These are phyloP conservation scores for Drosophila burlai DNA, from an alignment of 1,140 invertebrate species.

Conservation along the genomic window DNA sequence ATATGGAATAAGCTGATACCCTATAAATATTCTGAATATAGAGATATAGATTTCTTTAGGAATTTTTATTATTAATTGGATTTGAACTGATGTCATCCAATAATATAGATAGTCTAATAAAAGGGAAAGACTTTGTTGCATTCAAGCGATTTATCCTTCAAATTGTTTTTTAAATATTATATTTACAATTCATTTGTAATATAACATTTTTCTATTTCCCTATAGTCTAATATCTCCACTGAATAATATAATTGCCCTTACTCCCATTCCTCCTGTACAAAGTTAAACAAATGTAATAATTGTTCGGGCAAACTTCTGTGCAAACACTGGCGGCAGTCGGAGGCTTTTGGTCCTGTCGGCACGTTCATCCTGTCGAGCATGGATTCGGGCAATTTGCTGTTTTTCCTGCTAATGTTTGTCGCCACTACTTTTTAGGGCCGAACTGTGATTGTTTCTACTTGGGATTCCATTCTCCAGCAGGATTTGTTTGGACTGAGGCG, in stretches of 20 bases:
- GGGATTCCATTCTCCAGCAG: constrained; percentile 11
- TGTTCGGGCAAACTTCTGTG: constrained; percentile 77
- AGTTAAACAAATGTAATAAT: constrained; percentile 83
- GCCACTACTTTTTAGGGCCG: constrained; percentile 62
- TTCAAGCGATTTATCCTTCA: background rate
- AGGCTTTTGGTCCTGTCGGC: constrained; percentile 47
- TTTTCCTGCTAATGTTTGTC: constrained; percentile 60
- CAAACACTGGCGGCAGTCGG: constrained; percentile 63
- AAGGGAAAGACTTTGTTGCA: background rate
- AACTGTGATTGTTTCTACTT: constrained; percentile 72
- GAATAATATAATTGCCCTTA: constrained; percentile 51
- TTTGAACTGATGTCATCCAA: too few species aligned
- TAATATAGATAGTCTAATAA: background rate
- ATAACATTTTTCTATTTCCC: background rate
- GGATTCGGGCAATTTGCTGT: constrained; percentile 79
- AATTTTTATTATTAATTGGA: background rate
- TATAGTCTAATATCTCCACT: background rate
- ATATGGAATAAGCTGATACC: background rate
- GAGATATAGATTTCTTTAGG: background rate
- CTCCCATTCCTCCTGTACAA: constrained; percentile 32
- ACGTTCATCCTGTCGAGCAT: constrained; percentile 45
- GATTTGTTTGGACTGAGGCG: constrained; percentile 53
- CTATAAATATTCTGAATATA: background rate
- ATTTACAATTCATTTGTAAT: background rate
- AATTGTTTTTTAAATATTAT: background rate